Evolutionary conservation across 2,797 vertebrate genomes (phyloP).

Genomic region (Hyperoplus lanceolatus): DNA sequence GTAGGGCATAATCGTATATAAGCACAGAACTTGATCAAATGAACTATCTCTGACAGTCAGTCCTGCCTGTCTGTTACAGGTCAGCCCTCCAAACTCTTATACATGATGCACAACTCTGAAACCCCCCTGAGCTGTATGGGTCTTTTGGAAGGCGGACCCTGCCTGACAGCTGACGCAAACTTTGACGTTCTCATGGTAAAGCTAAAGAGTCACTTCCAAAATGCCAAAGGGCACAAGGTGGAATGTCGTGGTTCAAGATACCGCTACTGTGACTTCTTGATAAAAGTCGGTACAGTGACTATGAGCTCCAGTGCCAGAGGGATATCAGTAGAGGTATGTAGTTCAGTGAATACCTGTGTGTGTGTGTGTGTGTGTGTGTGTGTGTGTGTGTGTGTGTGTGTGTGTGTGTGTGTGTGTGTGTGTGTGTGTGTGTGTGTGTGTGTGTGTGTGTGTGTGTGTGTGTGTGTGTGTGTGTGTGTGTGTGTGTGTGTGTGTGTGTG

Average conservation of each 20-base stretch:
- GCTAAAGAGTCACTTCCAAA: constrained; percentile 98
- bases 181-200: constrained; percentile 98
- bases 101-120: constrained; percentile 98
- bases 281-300: constrained; percentile 95
- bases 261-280: constrained; percentile 96
- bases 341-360: background rate
- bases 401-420: no score
- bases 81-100: constrained; percentile 94
- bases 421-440: no score
- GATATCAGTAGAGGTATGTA: constrained; percentile 94
- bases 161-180: constrained; percentile 92
- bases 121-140: constrained; percentile 94
- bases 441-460: no score
- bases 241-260: constrained; percentile 95
- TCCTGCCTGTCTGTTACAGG: constrained; percentile 80
- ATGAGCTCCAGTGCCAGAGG: constrained; percentile 96
- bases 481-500: no score
- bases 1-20: background rate
- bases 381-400: no score
- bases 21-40: background rate
- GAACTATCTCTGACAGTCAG: background rate
- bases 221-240: constrained; percentile 97
- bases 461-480: no score
- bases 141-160: constrained; percentile 95
- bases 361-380: no score